These are phyloP conservation scores for Nerophis ophidion DNA, from an alignment of 2,113 vertebrate species.

Conservation along the genomic window DNA sequence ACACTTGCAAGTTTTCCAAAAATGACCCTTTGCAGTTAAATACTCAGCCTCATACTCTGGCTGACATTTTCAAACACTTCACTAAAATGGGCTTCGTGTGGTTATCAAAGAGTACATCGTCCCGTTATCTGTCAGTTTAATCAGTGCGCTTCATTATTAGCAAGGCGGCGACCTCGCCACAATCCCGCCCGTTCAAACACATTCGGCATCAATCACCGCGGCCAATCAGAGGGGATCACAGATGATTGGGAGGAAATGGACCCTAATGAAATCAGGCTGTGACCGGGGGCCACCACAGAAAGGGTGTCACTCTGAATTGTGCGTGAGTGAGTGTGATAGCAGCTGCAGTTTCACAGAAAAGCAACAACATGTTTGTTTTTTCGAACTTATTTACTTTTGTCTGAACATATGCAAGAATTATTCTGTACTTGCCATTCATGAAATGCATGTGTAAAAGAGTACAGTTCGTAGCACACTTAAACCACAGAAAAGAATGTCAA, in stretches of 20 bases:
- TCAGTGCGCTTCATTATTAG: slow-evolving; percentile 24
- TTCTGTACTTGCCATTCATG: background rate
- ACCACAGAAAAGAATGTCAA: background rate
- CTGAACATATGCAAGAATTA: background rate
- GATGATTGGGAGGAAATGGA: slow-evolving; percentile 66
- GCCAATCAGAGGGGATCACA: slow-evolving; percentile 55
- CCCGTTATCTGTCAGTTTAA: slow-evolving; percentile 15
- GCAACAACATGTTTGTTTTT: background rate
- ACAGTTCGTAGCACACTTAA: background rate
- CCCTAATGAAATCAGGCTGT: slow-evolving; percentile 68
- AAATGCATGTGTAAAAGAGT: background rate
- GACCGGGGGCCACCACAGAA: slow-evolving; percentile 35
- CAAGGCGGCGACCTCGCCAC: slow-evolving; percentile 42
- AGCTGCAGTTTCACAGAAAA: slow-evolving; percentile 15
- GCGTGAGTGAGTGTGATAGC: slow-evolving; percentile 37
- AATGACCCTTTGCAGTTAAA: no score
- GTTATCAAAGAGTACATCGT: background rate
- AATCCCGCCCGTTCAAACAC: slow-evolving; percentile 31
- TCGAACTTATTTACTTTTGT: background rate
- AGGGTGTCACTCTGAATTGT: slow-evolving; percentile 44
- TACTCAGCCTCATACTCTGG: no score
- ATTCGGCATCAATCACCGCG: slow-evolving; percentile 54
- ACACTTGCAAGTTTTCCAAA: background rate
- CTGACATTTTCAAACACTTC: no score
- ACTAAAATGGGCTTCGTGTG: background rate